Conservation (phyloP, 2,113 vertebrate species). For the Zosterops borbonicus region DNA sequence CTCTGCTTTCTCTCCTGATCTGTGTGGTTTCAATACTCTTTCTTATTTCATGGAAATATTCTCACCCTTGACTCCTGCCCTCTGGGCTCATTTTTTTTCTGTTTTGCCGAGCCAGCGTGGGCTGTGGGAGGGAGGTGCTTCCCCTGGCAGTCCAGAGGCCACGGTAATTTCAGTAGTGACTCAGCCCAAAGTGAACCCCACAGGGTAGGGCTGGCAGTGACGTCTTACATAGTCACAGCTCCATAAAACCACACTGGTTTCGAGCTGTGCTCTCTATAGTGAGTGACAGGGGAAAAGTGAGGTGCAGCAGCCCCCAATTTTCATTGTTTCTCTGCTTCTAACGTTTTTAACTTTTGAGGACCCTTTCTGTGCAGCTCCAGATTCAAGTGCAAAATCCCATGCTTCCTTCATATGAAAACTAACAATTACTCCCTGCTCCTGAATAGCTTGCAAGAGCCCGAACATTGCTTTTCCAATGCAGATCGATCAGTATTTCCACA, state of each 20-base stretch:
- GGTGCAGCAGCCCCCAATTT: background rate
- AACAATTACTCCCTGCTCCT: background rate
- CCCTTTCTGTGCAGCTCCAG: background rate
- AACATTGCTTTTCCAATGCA: background rate
- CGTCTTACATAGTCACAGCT: accelerated
- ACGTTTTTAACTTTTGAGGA: background rate
- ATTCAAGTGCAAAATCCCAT: background rate
- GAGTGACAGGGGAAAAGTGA: background rate
- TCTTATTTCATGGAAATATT: background rate
- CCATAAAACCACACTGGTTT: background rate
- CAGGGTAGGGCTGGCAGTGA: background rate
- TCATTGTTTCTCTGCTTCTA: background rate
- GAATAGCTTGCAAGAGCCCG: background rate
- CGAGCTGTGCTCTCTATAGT: background rate
- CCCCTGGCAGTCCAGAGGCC: background rate
- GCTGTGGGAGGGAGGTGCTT: background rate
- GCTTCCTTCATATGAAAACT: background rate
- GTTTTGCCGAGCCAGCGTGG: background rate
- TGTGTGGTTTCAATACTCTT: background rate
- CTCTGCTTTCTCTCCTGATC: background rate
- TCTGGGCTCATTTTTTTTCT: background rate
- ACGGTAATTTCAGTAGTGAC: background rate
- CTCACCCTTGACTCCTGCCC: background rate
- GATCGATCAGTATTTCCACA: background rate
- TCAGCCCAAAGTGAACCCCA: background rate